Base-by-base conservation (phyloP, 2,113 vertebrate species). In the Arvicanthis niloticus region DNA sequence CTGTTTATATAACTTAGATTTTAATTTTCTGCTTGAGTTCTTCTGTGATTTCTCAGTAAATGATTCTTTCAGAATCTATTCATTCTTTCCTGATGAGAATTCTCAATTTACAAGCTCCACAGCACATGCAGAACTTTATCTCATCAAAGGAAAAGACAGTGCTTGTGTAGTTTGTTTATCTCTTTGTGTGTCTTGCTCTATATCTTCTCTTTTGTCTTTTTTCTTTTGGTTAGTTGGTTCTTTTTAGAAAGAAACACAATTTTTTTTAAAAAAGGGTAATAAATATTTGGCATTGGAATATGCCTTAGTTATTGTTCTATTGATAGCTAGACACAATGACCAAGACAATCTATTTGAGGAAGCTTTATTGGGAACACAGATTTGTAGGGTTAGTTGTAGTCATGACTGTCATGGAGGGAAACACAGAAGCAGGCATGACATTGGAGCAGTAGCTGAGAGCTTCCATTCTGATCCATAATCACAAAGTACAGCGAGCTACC, bases 21-120 rank as follows among this genome's bases (percentile, higher is more conserved):
- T 88, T 89, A 78, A 67, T 96, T 94, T 94, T 34, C 89, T 85
- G 89, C 17, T 58, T 84, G 45, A 68, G 3, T 37, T 93, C 21
- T 65, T 89, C 82, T 45, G 40, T 31, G 40, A 45, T 65, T 85
- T 16, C 26, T 19, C 65, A 6, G 40, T 85, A 81, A 60, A 85
- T 85, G 22, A 68, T 68, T 68, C 65, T 15, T 42, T 85, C 58
- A 85, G 58, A 45, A 16, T 45, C 16, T 40, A 45, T 4, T 84
- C 24, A 84, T 84, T 85, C 40, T 85, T 3, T 31, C 15, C 31
- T 45, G 40, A 85, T 26, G 40, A 85, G 40, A 15, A 15, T 42
- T 40, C 40, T 85, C 7, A 60, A 3, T 60, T 5, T 7, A 84
- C 5, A 40, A 26, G 11, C 80, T 60, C 62, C 56, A 45, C 0